Conservation (phyloP, 2,888 invertebrate genomes). For the Linnaemya vulpina region DNA sequence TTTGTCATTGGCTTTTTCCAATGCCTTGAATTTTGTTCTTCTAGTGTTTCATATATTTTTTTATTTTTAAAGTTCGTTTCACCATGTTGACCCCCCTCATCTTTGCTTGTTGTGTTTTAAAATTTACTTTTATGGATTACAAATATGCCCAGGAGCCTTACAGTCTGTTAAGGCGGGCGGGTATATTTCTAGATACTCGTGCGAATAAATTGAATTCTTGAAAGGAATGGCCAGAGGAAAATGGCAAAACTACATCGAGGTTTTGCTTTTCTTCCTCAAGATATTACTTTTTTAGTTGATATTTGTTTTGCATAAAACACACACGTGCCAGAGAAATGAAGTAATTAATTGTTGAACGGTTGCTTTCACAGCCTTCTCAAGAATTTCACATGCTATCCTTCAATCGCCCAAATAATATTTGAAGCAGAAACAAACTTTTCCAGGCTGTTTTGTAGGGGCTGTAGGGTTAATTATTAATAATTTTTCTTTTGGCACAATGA, state of each 20-base stretch:
- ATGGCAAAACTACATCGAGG: neutral
- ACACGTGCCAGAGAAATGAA: neutral
- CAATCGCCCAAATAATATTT: no score
- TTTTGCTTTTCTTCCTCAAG: neutral
- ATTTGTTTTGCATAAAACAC: constrained; percentile 44
- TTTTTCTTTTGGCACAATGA: no score
- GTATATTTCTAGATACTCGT: constrained; percentile 35
- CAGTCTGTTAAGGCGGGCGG: constrained; percentile 63
- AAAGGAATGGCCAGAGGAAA: constrained; percentile 4
- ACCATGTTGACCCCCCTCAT: constrained; percentile 48
- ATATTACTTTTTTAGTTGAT: constrained; percentile 23
- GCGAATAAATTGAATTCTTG: constrained; percentile 67
- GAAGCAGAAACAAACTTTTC: no score
- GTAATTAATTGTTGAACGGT: neutral
- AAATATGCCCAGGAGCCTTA: constrained; percentile 55
- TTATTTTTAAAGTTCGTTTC: constrained; percentile 22
- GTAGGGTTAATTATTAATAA: no score
- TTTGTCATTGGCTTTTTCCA: constrained; percentile 67
- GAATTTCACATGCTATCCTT: no score
- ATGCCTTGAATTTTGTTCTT: constrained; percentile 15
- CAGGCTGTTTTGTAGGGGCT: no score
- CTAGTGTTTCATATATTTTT: constrained; percentile 8
- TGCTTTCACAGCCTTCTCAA: neutral
- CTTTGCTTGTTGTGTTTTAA: constrained; percentile 54
- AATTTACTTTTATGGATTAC: constrained; percentile 59